These are phyloP conservation scores for Metalampra italica DNA, from an alignment of 2,888 invertebrate species.

Conservation along the genomic window DNA sequence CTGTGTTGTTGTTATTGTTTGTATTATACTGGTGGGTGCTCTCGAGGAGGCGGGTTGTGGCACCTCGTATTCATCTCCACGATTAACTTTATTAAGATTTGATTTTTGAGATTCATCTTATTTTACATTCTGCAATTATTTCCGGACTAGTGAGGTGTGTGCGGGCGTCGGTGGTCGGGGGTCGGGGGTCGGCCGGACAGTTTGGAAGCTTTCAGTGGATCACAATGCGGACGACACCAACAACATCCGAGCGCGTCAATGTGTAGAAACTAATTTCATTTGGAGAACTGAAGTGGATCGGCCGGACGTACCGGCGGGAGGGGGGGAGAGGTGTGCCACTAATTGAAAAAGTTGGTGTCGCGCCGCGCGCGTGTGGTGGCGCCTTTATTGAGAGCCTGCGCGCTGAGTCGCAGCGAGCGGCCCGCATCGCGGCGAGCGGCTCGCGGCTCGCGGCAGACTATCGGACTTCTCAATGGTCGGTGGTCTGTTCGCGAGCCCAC, in stretches of 20 bases:
- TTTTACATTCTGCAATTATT: no score
- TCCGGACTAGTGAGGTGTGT: no score
- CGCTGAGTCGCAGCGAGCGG: not conserved
- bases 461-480: no score
- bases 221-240: conserved; percentile 28
- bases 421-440: not conserved
- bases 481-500: no score
- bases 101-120: no score
- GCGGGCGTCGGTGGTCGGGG: no score
- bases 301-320: conserved; percentile 25
- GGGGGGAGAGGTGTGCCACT: conserved; percentile 38
- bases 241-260: conserved; percentile 26
- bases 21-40: no score
- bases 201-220: conserved; percentile 30
- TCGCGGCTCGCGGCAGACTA: not conserved
- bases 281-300: conserved; percentile 43
- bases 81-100: no score
- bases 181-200: not conserved
- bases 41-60: no score
- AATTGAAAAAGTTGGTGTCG: conserved; percentile 68
- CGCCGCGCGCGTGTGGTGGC: conserved; percentile 23
- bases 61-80: no score
- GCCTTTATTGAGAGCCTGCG: conserved; percentile 20
- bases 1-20: conserved; percentile 17
- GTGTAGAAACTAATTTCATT: conserved; percentile 62